Percentiles rank a stretch among this genome's conserved stretches.
These are phyloP conservation scores for Passer montanus DNA, from an alignment of 2,113 vertebrate species.

Conservation along the genomic window DNA sequence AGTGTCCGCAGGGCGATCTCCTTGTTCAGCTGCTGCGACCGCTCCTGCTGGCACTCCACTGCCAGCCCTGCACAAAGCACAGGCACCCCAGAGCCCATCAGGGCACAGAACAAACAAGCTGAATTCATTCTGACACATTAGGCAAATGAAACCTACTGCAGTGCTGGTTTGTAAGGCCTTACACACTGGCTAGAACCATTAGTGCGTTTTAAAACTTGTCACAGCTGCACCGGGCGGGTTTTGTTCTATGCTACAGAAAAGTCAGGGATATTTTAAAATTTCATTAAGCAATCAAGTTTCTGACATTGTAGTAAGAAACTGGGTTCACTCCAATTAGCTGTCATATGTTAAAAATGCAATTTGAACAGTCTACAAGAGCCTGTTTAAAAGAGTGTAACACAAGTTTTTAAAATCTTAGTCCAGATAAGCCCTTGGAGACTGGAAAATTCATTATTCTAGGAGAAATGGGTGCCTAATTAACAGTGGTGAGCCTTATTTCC, in stretches of 20 bases:
- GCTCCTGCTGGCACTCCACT: conserved; percentile 91
- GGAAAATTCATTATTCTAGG: neutral
- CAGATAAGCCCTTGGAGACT: neutral
- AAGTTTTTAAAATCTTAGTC: neutral
- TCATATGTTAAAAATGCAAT: neutral
- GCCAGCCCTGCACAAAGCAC: conserved; percentile 72
- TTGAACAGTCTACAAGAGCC: neutral
- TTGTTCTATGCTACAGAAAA: neutral
- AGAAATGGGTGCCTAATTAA: neutral
- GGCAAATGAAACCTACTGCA: neutral
- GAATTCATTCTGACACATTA: neutral
- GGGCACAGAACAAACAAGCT: conserved; percentile 12
- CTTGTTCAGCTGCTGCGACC: conserved; percentile 90
- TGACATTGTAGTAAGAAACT: neutral
- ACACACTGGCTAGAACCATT: neutral
- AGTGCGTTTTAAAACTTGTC: neutral
- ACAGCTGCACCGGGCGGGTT: neutral
- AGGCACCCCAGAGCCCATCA: neutral
- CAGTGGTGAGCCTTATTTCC: neutral
- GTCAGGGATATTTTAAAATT: neutral
- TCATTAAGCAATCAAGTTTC: neutral
- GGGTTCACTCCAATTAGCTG: neutral
- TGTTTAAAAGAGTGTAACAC: neutral
- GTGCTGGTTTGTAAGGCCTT: neutral
- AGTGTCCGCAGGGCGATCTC: conserved; percentile 84